Evolutionary conservation across 2,797 vertebrate species (phyloP).

Genomic region (Phylloscopus collybita): DNA sequence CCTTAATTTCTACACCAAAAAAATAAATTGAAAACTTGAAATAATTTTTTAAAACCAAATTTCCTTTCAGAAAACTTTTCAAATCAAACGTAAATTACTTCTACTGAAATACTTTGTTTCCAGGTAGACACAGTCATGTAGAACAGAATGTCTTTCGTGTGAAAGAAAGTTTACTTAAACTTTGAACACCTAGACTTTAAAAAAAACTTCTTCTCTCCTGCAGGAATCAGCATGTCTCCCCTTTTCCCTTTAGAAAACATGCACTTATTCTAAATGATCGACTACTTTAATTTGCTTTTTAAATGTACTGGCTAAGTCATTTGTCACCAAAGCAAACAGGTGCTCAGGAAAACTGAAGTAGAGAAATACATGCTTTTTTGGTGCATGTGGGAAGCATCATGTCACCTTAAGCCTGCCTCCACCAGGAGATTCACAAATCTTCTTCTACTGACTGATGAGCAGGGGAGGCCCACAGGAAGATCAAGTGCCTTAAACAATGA

Average conservation of each 20-base stretch:
- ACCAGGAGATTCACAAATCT: background rate
- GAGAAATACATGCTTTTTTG: background rate
- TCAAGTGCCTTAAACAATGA: background rate
- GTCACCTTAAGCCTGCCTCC: background rate
- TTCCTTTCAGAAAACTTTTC: conserved; percentile 42
- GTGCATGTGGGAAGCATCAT: background rate
- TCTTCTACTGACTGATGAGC: background rate
- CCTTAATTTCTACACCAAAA: background rate
- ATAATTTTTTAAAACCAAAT: background rate
- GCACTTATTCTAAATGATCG: background rate
- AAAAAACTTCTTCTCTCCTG: background rate
- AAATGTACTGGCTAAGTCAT: background rate
- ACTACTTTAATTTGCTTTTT: background rate
- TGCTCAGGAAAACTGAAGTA: background rate
- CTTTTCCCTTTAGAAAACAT: background rate
- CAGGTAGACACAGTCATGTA: background rate
- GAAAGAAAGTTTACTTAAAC: conserved; percentile 12
- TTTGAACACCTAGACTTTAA: background rate
- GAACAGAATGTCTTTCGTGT: background rate
- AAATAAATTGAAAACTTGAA: background rate
- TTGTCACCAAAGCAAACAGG: background rate
- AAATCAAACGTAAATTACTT: conserved; percentile 12
- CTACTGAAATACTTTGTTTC: background rate
- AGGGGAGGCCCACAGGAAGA: background rate
- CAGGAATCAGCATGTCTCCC: background rate